Evolutionary conservation across 92 coral and sea anemone species (phyloP).

Genomic region (Bergia puertoricense): DNA sequence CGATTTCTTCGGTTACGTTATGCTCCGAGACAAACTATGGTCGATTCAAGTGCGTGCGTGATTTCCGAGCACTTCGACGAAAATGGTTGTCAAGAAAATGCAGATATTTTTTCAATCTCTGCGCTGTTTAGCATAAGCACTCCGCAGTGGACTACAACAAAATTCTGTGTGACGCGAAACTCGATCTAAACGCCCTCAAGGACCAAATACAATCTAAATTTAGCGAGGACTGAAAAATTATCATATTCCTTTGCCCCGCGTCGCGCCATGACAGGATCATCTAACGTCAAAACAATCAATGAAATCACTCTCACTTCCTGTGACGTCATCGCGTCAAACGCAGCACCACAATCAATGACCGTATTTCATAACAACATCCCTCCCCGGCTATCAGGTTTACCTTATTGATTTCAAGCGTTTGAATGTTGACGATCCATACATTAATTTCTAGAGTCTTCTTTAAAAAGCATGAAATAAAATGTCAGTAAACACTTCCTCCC

Average conservation of each 20-base stretch:
- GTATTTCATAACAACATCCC: conserved; percentile 47
- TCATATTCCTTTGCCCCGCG: conserved; percentile 58
- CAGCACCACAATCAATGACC: conserved; percentile 34
- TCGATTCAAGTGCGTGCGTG: conserved; percentile 46
- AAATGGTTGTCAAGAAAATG: conserved; percentile 12
- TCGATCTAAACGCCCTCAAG: conserved; percentile 71
- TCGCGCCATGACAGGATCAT: conserved; percentile 47
- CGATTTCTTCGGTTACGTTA: conserved; percentile 36
- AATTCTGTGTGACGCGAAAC: conserved; percentile 77
- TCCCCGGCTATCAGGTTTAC: neutral
- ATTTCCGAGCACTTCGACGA: conserved; percentile 12
- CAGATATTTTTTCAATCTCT: conserved; percentile 19
- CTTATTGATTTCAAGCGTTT: conserved; percentile 13
- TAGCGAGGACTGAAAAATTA: conserved; percentile 74
- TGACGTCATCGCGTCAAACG: conserved; percentile 74
- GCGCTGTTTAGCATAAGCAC: conserved; percentile 21
- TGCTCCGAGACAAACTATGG: conserved; percentile 13
- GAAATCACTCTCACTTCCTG: conserved; percentile 87
- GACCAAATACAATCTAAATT: conserved; percentile 71
- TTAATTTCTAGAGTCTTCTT: conserved; percentile 1
- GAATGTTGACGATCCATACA: conserved; percentile 4
- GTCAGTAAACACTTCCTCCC: conserved; percentile 13
- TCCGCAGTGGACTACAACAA: conserved; percentile 28
- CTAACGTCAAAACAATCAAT: conserved; percentile 84
- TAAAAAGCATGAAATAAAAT: conserved; percentile 7